Conservation (phyloP, 2,797 vertebrate genomes). For the Danio kyathit region DNA sequence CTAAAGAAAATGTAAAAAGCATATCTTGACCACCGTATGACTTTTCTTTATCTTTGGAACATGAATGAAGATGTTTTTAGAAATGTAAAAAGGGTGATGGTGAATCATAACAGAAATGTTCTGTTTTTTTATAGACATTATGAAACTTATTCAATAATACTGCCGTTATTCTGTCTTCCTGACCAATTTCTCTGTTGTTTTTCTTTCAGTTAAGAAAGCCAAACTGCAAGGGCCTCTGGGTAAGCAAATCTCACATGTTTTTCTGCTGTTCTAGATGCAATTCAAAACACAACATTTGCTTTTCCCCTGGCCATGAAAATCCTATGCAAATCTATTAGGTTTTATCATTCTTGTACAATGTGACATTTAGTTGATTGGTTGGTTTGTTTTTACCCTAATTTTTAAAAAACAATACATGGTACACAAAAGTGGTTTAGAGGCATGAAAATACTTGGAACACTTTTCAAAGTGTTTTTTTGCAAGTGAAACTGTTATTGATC, state of each 20-base stretch:
- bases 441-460: too few relatives aligned
- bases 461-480: too few relatives aligned
- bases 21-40: too few relatives aligned
- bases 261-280: slow-evolving; percentile 4
- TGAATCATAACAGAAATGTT: too few relatives aligned
- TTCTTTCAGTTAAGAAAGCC: slow-evolving; percentile 81
- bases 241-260: slow-evolving; percentile 62
- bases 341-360: background rate
- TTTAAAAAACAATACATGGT: too few relatives aligned
- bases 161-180: background rate
- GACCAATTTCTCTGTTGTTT: background rate
- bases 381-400: background rate
- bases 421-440: too few relatives aligned
- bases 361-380: background rate
- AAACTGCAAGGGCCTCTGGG: slow-evolving; percentile 78
- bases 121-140: background rate
- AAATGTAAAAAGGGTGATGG: too few relatives aligned
- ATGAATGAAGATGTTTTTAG: too few relatives aligned
- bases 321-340: slow-evolving; percentile 12
- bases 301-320: slow-evolving; percentile 14
- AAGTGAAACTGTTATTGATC: too few relatives aligned
- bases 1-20: too few relatives aligned
- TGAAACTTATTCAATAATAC: background rate
- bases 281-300: slow-evolving; percentile 23
- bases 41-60: too few relatives aligned